Evolutionary conservation across 2,797 vertebrate genomes (phyloP).

Genomic region (Syndactyla subalaris): DNA sequence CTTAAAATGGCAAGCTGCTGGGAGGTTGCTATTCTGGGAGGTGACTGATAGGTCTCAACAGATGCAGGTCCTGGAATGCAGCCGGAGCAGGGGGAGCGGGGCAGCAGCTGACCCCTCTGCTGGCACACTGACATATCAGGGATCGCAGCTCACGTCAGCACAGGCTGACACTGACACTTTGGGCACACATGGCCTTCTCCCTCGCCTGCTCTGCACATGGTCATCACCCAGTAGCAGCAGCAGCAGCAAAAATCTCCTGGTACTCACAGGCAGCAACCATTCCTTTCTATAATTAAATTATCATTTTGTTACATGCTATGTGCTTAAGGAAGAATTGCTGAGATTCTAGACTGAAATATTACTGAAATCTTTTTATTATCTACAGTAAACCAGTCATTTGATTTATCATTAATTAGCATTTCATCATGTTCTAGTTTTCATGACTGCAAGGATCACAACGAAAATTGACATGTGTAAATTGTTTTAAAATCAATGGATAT

Average conservation of each 20-base stretch:
- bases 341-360: not conserved
- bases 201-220: not conserved
- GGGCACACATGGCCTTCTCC: constrained; percentile 54
- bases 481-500: not conserved
- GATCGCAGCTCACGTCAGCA: constrained; percentile 40
- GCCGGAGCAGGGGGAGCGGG: constrained; percentile 39
- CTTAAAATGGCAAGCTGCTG: constrained; percentile 91
- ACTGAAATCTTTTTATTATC: not conserved
- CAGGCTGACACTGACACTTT: constrained; percentile 54
- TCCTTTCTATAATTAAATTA: constrained; percentile 50
- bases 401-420: not conserved
- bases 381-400: not conserved
- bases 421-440: not conserved
- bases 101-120: constrained; percentile 71
- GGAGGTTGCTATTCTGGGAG: constrained; percentile 92
- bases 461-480: not conserved
- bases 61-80: constrained; percentile 88
- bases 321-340: not conserved
- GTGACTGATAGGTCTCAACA: constrained; percentile 89
- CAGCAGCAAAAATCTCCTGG: not conserved
- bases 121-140: constrained; percentile 46
- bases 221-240: not conserved
- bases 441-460: not conserved
- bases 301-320: not conserved
- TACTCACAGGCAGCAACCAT: constrained; percentile 15